Percentiles rank a stretch among this genome's conserved stretches.
Conservation (phyloP, 2,113 vertebrate genomes). For the Hyperopisus bebe region DNA sequence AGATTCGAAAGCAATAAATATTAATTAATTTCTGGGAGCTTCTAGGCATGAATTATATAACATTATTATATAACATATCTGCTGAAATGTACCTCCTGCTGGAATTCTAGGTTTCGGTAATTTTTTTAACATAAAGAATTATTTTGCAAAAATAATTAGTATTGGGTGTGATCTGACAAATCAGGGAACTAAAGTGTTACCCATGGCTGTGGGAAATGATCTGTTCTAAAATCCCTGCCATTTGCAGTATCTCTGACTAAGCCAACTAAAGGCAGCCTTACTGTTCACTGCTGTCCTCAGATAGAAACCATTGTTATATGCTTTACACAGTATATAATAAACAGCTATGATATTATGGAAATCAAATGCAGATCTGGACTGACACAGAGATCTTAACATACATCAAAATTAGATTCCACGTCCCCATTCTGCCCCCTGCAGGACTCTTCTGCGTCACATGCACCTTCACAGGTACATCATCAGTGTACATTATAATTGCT, state of each 20-base stretch:
- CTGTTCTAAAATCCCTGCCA: not conserved
- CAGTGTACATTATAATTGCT: not conserved
- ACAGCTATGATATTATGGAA: too few relatives aligned
- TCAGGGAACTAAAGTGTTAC: not conserved
- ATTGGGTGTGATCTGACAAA: not conserved
- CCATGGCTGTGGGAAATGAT: not conserved
- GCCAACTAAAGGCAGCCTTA: not conserved
- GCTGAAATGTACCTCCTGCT: not conserved
- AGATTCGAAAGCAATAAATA: not conserved
- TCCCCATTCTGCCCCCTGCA: slow-evolving; percentile 27
- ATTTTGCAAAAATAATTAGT: not conserved
- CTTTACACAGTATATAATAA: not conserved
- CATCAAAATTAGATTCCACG: slow-evolving; percentile 10
- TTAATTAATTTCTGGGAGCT: not conserved
- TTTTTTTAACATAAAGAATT: not conserved
- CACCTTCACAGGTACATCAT: slow-evolving; percentile 41
- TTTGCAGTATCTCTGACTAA: not conserved
- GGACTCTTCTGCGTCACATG: not conserved
- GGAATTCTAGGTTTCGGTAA: not conserved
- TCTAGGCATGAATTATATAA: not conserved
- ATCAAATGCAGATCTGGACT: slow-evolving; percentile 53
- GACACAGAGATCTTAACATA: slow-evolving; percentile 54
- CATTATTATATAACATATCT: not conserved
- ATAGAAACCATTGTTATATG: slow-evolving; percentile 33
- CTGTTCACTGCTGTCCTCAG: slow-evolving; percentile 29